Evolutionary conservation across 2,113 vertebrate species (phyloP).

Genomic region (Stomatorhinus ivindoensis): DNA sequence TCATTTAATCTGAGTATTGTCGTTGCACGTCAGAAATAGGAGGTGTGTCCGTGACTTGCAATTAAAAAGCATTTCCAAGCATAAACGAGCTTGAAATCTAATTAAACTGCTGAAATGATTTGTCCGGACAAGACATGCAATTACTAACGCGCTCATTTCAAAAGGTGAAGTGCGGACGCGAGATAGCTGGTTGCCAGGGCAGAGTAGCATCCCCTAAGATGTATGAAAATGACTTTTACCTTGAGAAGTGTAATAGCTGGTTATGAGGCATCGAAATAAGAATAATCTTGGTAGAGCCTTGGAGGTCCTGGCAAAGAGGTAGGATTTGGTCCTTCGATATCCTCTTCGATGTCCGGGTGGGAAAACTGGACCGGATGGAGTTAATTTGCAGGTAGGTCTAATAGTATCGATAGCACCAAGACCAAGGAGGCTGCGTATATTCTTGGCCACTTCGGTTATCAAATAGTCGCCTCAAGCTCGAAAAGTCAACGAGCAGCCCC

Average conservation of each 20-base stretch:
- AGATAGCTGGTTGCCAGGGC: neutral
- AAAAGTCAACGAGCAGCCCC: constrained; percentile 10
- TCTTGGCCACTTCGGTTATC: constrained; percentile 8
- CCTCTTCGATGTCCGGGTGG: neutral
- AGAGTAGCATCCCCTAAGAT: neutral
- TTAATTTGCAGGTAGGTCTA: neutral
- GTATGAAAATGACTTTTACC: constrained; percentile 14
- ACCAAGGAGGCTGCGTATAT: neutral
- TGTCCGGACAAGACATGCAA: neutral
- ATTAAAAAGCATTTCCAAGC: neutral
- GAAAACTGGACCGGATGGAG: neutral
- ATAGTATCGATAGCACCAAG: constrained; percentile 6
- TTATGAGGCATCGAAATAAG: neutral
- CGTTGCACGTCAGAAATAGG: neutral
- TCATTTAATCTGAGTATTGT: neutral
- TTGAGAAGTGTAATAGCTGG: neutral
- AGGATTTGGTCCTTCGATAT: neutral
- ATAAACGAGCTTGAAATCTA: neutral
- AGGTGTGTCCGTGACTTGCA: neutral
- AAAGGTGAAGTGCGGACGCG: neutral
- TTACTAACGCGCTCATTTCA: neutral
- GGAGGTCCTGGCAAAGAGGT: neutral
- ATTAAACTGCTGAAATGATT: neutral
- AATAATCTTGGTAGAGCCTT: neutral
- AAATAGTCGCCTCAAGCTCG: neutral